Base-by-base conservation (phyloP, 2,888 invertebrate genomes). In the Pardosa pseudoannulata region DNA sequence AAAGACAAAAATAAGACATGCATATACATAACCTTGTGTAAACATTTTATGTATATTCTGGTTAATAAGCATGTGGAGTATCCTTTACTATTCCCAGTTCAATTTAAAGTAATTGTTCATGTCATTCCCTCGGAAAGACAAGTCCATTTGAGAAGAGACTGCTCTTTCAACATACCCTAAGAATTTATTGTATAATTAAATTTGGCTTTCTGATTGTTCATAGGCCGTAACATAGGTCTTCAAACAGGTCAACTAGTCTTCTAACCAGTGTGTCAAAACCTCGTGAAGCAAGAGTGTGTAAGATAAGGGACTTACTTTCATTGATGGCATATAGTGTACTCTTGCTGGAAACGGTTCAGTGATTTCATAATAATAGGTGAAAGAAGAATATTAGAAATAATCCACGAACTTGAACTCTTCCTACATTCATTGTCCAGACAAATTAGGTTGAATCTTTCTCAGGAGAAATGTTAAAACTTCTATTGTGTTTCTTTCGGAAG, bases 401-500 rank as follows among this genome's bases (percentile, higher is more conserved):
- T 16, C 7, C 46, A 9, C 46, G 46, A 46, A 46, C 46, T 16
- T 16, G n/a, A 46, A 46, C n/a, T 46, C 46, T 6, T 16, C 2
- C 2, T 6, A 16, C 46, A 11, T 46, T 46, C 16, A 46, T 46
- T 46, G 46, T 16, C 16, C 11, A 46, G 46, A 46, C 46, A 46
- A 29, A 28, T 28, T 13, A 19, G 32, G 72, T 36, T 56, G 65
- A 28, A 67, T 41, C 41, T 28, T 76, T 76, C 67, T 67, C 29
- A 28, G 65, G 75, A 41, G 67, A 75, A 41, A 64, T 19, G n/a
- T 62, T 29, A 23, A 28, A 67, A 76, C 64, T 67, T 67, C 67
- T 23, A 76, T 67, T 76, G 75, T 76, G 31, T 19, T 23, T n/a
- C n/a, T 16, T 13, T 28, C 11, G 27, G 41, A 46, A 67, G 41